Base-by-base conservation (phyloP, 2,113 vertebrate species). In the Heterocephalus glaber region DNA sequence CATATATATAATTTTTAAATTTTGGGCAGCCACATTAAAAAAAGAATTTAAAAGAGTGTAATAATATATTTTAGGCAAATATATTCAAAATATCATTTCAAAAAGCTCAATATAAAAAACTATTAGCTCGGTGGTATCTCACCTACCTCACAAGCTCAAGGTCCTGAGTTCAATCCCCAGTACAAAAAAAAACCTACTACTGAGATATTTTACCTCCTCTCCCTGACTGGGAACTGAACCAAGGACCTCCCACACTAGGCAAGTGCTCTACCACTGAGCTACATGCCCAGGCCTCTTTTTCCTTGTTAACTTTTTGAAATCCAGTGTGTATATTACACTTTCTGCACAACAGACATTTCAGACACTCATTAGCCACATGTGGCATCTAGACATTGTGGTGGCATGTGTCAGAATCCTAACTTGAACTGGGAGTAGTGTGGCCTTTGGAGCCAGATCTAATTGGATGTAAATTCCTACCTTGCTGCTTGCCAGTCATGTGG, bases 1-100 rank as follows among this genome's bases (percentile, higher is more conserved):
- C 20, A 49, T 19, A n/a, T 41, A 65, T 68, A 19, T 49, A 85
- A 81, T 74, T 93, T 24, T 38, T 87, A 86, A 16, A 61, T 61
- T 94, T 92, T 44, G 70, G 74, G 13, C 33, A 92, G 33, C 24
- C 2, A 6, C 44, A 58, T 93, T 49, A 89, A 84, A 68, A 84
- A 65, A 56, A 30, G 16, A 52, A 58, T n/a, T 28, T 61, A 33
- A 66, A 1, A 56, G 10, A 74, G 52, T 95, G 56, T 74, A 89
- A 63, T 56, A 87, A 60, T 56, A 20, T 83, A 77, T 83, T 94
- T 95, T 68, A 74, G 38, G 6, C 4, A 47, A 68, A 1, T 86
- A 38, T 82, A 81, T 54, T 91, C 1, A 88, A 86, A 92, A 49
- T 91, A 52, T 33, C 56, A 92, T 80, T 93, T 92, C 44, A 92